A percentile compares a stretch with the other conserved stretches of the same genome.
Conservation (phyloP, 2,113 vertebrate species). For the Hippocampus barbouri region DNA sequence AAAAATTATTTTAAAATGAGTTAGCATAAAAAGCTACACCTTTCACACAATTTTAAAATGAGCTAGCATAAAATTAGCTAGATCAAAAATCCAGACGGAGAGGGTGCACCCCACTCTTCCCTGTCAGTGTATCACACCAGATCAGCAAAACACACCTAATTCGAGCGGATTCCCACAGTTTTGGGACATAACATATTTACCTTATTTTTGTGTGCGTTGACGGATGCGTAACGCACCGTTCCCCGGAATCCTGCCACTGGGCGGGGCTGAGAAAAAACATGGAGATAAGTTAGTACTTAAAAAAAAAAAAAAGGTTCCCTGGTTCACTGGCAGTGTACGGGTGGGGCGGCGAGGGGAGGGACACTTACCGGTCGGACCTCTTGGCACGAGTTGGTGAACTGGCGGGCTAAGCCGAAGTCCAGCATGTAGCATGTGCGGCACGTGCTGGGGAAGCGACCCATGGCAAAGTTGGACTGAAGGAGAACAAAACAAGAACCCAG, state of each 20-base stretch:
- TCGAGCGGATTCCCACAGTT: neutral
- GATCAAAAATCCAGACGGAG: too few species aligned
- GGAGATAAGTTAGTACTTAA: neutral
- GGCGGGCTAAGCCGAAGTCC: constrained; percentile 96
- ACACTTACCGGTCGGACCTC: constrained; percentile 96
- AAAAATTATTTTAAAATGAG: neutral
- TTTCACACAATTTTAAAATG: too few species aligned
- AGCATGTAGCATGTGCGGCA: constrained; percentile 98
- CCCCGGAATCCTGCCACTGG: constrained; percentile 95
- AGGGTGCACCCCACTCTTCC: too few species aligned
- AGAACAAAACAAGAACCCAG: neutral
- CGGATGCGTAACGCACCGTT: constrained; percentile 93
- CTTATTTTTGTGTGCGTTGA: constrained; percentile 97
- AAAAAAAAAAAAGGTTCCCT: neutral
- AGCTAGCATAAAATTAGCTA: too few species aligned
- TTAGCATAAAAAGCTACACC: neutral
- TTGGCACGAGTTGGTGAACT: constrained; percentile 97
- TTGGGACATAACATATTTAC: constrained; percentile 64
- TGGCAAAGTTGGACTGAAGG: constrained; percentile 93
- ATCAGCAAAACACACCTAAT: neutral
- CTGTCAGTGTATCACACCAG: too few species aligned
- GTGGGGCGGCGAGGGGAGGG: neutral
- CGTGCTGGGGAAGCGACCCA: constrained; percentile 96
- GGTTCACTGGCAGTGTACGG: neutral
- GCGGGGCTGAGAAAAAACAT: constrained; percentile 79